A percentile compares a stretch with the other conserved stretches of the same genome.
phyloP scores from a whole-genome alignment of 2,113 vertebrate species.

The Myodes glareolus region DNA sequence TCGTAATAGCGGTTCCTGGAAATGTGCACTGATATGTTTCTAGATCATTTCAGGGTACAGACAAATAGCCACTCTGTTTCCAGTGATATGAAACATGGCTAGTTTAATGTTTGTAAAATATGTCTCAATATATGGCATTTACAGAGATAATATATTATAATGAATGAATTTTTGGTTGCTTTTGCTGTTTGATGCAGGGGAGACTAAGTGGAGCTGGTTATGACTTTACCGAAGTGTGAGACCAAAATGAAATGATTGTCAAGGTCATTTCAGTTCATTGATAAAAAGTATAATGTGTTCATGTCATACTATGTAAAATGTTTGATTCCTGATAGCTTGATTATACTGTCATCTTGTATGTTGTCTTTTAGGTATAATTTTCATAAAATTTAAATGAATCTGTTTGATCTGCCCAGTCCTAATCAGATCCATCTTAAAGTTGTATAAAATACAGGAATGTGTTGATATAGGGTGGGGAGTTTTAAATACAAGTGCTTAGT shows the following conservation, averaged over 20 bases:
- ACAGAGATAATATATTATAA: conserved; percentile 71
- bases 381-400: conserved; percentile 50
- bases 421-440: conserved; percentile 40
- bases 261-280: conserved; percentile 74
- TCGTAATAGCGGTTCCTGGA: conserved; percentile 69
- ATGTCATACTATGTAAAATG: conserved; percentile 55
- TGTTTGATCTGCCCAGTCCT: conserved; percentile 34
- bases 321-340: conserved; percentile 33
- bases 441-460: conserved; percentile 12
- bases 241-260: conserved; percentile 78
- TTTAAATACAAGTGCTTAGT: conserved; percentile 57
- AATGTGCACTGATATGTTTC: conserved; percentile 65
- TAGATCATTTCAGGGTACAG: conserved; percentile 75
- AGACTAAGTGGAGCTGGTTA: conserved; percentile 27
- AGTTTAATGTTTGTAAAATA: conserved; percentile 78
- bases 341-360: conserved; percentile 63
- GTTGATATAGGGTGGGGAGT: conserved; percentile 18
- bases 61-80: conserved; percentile 78
- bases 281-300: conserved; percentile 72
- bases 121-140: conserved; percentile 73
- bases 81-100: conserved; percentile 75
- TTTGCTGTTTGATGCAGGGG: conserved; percentile 69
- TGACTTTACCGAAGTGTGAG: conserved; percentile 77
- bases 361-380: not conserved
- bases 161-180: conserved; percentile 69